These are phyloP conservation scores for Ploceus nigricollis DNA, from an alignment of 2,113 vertebrate species.

Conservation along the genomic window DNA sequence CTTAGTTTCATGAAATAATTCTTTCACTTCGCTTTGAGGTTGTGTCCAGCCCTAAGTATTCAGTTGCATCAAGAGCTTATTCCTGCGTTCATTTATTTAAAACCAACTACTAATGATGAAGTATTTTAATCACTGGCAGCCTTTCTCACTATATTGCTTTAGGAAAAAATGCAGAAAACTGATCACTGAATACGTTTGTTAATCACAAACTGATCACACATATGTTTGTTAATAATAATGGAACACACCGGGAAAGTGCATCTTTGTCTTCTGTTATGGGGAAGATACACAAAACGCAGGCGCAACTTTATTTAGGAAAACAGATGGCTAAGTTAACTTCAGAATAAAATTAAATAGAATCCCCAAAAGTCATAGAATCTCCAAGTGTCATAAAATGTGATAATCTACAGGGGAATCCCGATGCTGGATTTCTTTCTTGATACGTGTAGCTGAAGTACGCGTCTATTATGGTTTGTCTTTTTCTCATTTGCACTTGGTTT, in stretches of 20 bases:
- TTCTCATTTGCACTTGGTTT: neutral
- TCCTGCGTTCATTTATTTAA: neutral
- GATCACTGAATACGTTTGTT: neutral
- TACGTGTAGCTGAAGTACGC: fast-evolving
- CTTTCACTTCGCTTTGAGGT: neutral
- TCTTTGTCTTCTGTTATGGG: neutral
- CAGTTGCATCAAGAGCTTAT: neutral
- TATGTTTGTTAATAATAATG: neutral
- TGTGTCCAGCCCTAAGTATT: neutral
- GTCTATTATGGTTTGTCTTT: neutral
- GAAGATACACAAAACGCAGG: fast-evolving
- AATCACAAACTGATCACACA: neutral
- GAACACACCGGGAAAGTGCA: fast-evolving
- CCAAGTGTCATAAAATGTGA: neutral
- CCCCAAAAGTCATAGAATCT: neutral
- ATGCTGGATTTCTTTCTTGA: neutral
- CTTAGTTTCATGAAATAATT: neutral
- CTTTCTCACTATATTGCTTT: neutral
- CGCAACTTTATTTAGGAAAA: neutral
- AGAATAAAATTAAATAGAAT: neutral
- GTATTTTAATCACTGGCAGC: neutral
- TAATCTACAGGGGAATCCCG: neutral
- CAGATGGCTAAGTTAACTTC: neutral
- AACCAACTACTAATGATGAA: neutral
- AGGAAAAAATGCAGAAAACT: neutral